These are phyloP conservation scores for Eupeodes latifasciatus DNA, from an alignment of 2,888 invertebrate genomes.

Conservation along the genomic window DNA sequence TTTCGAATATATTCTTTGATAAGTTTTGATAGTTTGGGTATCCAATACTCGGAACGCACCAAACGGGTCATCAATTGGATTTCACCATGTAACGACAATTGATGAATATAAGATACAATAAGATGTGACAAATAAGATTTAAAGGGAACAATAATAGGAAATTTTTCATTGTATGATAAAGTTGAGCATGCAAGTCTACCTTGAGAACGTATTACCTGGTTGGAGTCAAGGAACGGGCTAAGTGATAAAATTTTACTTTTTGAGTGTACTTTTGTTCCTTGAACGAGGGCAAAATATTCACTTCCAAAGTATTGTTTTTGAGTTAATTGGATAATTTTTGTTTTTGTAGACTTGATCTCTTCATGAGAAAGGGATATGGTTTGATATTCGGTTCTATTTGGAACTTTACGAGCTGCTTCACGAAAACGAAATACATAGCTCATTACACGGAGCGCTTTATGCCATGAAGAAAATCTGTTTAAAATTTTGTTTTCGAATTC, in stretches of 20 bases:
- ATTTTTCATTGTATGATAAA: too few species aligned
- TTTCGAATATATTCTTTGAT: too few species aligned
- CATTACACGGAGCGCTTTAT: too few species aligned
- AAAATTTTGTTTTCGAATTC: too few species aligned
- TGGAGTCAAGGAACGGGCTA: not conserved
- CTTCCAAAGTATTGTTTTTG: conserved; percentile 37
- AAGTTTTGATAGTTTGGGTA: too few species aligned
- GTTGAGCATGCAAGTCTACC: too few species aligned
- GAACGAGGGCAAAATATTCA: not conserved
- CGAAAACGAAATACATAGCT: not conserved
- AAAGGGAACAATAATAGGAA: not conserved
- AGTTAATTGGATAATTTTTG: not conserved
- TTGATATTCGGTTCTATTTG: not conserved
- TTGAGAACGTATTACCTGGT: too few species aligned
- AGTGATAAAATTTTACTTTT: not conserved
- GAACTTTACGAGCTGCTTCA: not conserved
- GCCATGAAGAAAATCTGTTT: too few species aligned
- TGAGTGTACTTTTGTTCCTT: not conserved
- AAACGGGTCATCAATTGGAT: not conserved
- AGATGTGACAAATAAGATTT: not conserved
- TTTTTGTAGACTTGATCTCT: not conserved
- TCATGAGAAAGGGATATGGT: not conserved
- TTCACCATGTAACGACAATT: conserved; percentile 12
- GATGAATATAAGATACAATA: not conserved
- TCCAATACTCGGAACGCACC: too few species aligned